These are phyloP conservation scores for Melinaea menophilus DNA, from an alignment of 2,888 invertebrate genomes.

Conservation along the genomic window DNA sequence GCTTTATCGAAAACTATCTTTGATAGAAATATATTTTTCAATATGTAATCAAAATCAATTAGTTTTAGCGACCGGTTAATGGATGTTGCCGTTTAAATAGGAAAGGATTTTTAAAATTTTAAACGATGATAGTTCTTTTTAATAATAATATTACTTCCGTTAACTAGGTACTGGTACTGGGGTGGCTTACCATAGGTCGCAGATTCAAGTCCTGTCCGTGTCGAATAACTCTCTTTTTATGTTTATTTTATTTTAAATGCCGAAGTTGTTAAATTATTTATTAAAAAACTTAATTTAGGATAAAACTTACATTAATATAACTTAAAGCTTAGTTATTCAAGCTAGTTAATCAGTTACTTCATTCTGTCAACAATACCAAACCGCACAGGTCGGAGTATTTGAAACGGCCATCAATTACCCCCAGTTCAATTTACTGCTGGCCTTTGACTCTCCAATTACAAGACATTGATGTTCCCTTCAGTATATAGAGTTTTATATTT, in stretches of 20 bases:
- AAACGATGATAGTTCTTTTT: neutral
- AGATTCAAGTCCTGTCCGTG: no score
- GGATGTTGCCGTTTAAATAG: neutral
- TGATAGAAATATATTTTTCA: neutral
- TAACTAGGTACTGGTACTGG: no score
- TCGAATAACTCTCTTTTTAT: no score
- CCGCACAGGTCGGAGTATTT: constrained; percentile 23
- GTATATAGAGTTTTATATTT: neutral
- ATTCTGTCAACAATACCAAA: neutral
- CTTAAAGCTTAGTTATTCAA: no score
- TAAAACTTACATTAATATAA: no score
- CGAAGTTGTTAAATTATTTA: no score
- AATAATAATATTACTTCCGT: no score
- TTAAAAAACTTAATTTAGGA: no score
- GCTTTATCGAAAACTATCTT: neutral
- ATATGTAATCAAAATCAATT: constrained; percentile 4
- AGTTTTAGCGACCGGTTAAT: neutral
- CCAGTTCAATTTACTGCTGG: constrained; percentile 18
- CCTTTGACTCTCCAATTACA: constrained; percentile 17
- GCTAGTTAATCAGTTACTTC: no score
- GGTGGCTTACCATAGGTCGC: no score
- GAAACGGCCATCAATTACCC: constrained; percentile 28
- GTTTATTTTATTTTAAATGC: no score
- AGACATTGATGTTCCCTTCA: neutral
- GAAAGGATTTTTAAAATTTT: neutral